Evolutionary conservation across 2,113 vertebrate genomes (phyloP).

Genomic region (Antigone vipio): DNA sequence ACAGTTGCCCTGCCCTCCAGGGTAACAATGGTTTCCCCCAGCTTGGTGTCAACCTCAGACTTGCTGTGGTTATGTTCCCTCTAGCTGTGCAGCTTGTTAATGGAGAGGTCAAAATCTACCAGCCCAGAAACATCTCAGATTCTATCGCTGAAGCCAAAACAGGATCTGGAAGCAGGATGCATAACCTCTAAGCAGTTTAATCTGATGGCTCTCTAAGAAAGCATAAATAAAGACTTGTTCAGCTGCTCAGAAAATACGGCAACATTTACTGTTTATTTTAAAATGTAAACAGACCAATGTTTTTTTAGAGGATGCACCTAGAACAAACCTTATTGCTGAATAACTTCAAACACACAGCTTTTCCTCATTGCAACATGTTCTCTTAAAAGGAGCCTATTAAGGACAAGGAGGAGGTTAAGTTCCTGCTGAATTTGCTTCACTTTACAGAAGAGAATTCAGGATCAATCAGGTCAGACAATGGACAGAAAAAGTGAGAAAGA

Average conservation of each 20-base stretch:
- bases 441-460: not conserved
- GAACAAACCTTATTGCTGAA: not conserved
- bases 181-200: not conserved
- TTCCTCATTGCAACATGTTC: not conserved
- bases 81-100: not conserved
- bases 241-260: not conserved
- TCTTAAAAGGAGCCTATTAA: not conserved
- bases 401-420: not conserved
- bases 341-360: not conserved
- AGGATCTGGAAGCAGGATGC: not conserved
- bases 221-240: not conserved
- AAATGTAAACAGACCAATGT: not conserved
- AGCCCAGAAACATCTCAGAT: not conserved
- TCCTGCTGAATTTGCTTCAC: not conserved
- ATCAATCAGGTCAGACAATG: not conserved
- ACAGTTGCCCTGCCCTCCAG: not conserved
- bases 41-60: not conserved
- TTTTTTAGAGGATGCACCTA: not conserved
- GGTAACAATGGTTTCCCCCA: rapidly evolving
- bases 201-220: not conserved
- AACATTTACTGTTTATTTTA: not conserved
- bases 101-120: not conserved
- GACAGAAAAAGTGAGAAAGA: not conserved
- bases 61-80: rapidly evolving
- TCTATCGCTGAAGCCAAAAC: not conserved